phyloP scores from a whole-genome alignment of 2,888 invertebrate genomes.

The Spodoptera picta region DNA sequence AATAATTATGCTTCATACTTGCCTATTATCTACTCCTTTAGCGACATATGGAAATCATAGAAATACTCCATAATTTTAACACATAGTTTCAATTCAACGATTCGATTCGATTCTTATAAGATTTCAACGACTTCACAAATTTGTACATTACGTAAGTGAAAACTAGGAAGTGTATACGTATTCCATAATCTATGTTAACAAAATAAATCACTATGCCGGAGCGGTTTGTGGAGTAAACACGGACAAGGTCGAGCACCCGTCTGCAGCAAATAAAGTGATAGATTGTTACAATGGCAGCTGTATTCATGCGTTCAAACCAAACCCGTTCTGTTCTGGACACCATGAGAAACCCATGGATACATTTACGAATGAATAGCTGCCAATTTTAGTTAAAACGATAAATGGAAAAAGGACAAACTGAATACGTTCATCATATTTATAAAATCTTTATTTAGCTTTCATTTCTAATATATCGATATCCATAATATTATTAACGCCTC shows the following conservation, averaged over 20 bases:
- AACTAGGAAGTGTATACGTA: conserved; percentile 53
- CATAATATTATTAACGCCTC: conserved; percentile 55
- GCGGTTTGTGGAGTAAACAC: conserved; percentile 61
- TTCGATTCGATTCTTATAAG: too few species aligned
- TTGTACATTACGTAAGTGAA: conserved; percentile 16
- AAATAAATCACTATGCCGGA: conserved; percentile 68
- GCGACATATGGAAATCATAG: conserved; percentile 1
- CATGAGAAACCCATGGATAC: conserved; percentile 23
- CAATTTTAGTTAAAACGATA: conserved; percentile 16
- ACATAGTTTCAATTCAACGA: too few species aligned
- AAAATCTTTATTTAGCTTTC: too few species aligned
- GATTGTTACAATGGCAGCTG: conserved; percentile 47
- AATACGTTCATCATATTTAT: too few species aligned
- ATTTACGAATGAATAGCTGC: conserved; percentile 18
- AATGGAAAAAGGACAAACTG: not conserved
- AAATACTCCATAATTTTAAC: too few species aligned
- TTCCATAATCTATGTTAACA: conserved; percentile 59
- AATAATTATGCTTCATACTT: conserved; percentile 24
- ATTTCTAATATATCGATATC: too few species aligned
- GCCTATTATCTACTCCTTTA: conserved; percentile 1
- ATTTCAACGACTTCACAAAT: not conserved
- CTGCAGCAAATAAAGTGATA: conserved; percentile 58
- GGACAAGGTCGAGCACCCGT: conserved; percentile 62
- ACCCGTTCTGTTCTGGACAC: conserved; percentile 35
- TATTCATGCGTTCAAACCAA: conserved; percentile 30